These are phyloP conservation scores for Eubucco bourcierii DNA, from an alignment of 2,113 vertebrate species.

Conservation along the genomic window DNA sequence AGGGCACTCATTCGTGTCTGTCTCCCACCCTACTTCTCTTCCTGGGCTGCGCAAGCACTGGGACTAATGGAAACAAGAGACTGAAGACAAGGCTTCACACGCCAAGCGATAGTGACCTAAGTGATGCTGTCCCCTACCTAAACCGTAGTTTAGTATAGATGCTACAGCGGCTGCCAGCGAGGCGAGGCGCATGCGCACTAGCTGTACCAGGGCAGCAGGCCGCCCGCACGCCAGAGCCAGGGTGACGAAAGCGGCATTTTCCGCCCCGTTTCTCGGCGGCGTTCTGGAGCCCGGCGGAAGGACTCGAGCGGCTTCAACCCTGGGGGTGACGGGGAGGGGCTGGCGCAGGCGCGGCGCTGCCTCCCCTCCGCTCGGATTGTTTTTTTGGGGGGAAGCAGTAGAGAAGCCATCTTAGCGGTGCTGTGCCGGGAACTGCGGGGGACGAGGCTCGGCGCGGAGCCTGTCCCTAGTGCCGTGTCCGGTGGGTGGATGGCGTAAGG, in stretches of 20 bases:
- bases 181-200: not conserved
- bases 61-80: rapidly evolving
- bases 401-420: conserved; percentile 42
- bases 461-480: not conserved
- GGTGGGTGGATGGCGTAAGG: conserved; percentile 41
- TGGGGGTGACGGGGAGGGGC: not conserved
- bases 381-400: not conserved
- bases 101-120: rapidly evolving
- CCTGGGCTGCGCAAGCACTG: not conserved
- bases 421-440: not conserved
- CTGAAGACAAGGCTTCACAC: rapidly evolving
- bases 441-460: not conserved
- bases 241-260: rapidly evolving
- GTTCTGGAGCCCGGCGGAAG: not conserved
- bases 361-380: not conserved
- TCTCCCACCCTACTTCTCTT: not conserved
- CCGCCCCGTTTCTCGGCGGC: not conserved
- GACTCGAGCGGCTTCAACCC: not conserved
- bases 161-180: rapidly evolving
- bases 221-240: rapidly evolving
- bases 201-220: too few relatives aligned
- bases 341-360: not conserved
- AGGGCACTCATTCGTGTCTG: not conserved
- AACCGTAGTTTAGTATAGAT: rapidly evolving
- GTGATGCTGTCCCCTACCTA: rapidly evolving